Base-by-base conservation (phyloP, 2,113 vertebrate species). In the Chloropsis cyanopogon region DNA sequence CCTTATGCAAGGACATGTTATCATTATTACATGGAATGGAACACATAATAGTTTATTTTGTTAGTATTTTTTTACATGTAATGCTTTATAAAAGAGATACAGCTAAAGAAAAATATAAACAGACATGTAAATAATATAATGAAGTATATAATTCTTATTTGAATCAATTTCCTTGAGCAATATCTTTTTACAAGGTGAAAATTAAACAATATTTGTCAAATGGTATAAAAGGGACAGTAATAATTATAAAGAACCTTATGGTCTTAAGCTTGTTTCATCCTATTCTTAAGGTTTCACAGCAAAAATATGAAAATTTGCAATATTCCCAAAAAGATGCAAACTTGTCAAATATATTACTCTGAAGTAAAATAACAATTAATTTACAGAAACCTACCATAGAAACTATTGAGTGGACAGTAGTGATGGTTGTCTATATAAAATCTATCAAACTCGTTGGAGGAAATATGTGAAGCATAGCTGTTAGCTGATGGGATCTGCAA, bases 361-460 rank as follows among this genome's bases (percentile, higher is more conserved):
- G 90, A 88, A 68, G 73, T 89, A 97, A 95, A 91, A 86, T 75
- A 93, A 92, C 78, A 93, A 90, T 90, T 96, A 53, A 49, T 94
- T 88, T 93, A 93, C 54, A 91, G 65, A 87, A 92, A 79, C 73
- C 90, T 94, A 90, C 68, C 69, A 86, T 69, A 92, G 56, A 85
- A 96, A 88, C 61, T 93, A 96, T 92, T 90, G 95, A 96, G 92
- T 92, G 92, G 93, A 86, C 54, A 82, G 76, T 84, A 96, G 54
- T 88, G 91, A 85, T 82, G 91, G 56, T 83, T 94, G 83, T 87
- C 59, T 92, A 92, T 98, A 98, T 90, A 98, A 98, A 98, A 98
- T 91, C 93, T 97, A 97, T 97, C 96, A 95, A 97, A 98, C 95
- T 81, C 68, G 56, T 96, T 86, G 60, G 70, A 95, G 95, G 95